A percentile compares a stretch with the other conserved stretches of the same genome.
Evolutionary conservation across 2,888 invertebrate genomes (phyloP).

Genomic region (Gryllus longicercus): DNA sequence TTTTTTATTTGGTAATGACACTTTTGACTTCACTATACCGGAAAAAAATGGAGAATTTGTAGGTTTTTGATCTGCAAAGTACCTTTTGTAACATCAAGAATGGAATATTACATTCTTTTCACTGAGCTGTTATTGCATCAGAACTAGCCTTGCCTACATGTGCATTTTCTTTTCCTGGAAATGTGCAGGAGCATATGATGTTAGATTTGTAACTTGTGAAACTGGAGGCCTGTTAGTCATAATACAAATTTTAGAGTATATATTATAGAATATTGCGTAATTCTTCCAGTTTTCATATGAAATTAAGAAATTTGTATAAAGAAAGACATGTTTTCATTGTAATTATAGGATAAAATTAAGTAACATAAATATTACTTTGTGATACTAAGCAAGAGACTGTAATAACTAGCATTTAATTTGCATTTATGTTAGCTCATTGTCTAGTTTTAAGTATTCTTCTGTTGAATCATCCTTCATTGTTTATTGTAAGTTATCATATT

Average conservation of each 20-base stretch:
- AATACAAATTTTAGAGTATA: not conserved
- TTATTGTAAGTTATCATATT: not conserved
- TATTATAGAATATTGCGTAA: not conserved
- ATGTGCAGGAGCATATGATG: not conserved
- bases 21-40: too few species aligned
- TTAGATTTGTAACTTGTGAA: not conserved
- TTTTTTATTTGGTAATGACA: too few species aligned
- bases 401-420: constrained; percentile 10
- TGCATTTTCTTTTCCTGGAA: too few species aligned
- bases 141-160: too few species aligned
- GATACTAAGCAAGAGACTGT: not conserved
- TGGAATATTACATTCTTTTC: too few species aligned
- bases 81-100: too few species aligned
- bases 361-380: constrained; percentile 11
- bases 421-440: not conserved
- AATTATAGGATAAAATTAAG: not conserved
- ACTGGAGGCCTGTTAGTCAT: constrained; percentile 1
- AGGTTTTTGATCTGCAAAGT: too few species aligned
- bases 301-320: not conserved
- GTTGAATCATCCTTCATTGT: not conserved
- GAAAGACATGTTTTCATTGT: not conserved
- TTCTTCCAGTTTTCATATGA: not conserved
- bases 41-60: too few species aligned
- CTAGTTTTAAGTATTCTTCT: not conserved
- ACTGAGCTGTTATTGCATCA: too few species aligned